These are phyloP conservation scores for Ditylenchus dipsaci DNA, from an alignment of 1,140 invertebrate species.

Conservation along the genomic window DNA sequence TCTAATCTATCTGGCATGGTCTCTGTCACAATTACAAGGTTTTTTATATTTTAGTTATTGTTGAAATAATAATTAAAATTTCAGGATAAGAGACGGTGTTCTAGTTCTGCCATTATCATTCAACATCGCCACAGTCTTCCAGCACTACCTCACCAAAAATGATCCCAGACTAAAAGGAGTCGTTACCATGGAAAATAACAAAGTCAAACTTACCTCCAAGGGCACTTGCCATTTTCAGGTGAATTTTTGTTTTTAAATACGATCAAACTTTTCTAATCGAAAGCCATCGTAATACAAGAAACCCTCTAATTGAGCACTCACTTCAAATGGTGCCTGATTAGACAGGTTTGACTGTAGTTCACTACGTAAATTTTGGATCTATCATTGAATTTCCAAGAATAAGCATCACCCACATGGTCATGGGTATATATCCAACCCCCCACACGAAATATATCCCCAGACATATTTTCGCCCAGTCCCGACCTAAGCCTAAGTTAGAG, in stretches of 20 bases:
- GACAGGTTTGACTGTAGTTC: too few relatives aligned
- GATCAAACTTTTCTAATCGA: slow-evolving; percentile 2
- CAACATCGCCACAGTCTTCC: slow-evolving; percentile 40
- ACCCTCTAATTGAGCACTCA: slow-evolving; percentile 15
- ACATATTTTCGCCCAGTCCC: too few relatives aligned
- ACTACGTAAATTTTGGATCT: too few relatives aligned
- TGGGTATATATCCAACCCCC: too few relatives aligned
- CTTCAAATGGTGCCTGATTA: too few relatives aligned
- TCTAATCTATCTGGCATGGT: slow-evolving; percentile 59
- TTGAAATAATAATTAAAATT: slow-evolving; percentile 1
- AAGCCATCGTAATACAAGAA: not conserved
- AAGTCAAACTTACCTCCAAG: slow-evolving; percentile 45
- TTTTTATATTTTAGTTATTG: slow-evolving; percentile 18
- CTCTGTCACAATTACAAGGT: slow-evolving; percentile 57
- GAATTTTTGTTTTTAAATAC: not conserved
- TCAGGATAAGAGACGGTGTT: slow-evolving; percentile 48
- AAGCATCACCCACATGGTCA: too few relatives aligned
- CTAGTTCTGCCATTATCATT: slow-evolving; percentile 52
- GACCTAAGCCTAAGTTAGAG: too few relatives aligned
- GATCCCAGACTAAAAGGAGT: slow-evolving; percentile 42
- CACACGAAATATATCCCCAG: too few relatives aligned
- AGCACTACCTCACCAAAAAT: slow-evolving; percentile 23
- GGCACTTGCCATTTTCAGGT: slow-evolving; percentile 56
- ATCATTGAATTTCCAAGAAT: too few relatives aligned
- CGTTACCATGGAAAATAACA: slow-evolving; percentile 41